These are phyloP conservation scores for Odontomyia ornata DNA, from an alignment of 2,888 invertebrate species.

Conservation along the genomic window DNA sequence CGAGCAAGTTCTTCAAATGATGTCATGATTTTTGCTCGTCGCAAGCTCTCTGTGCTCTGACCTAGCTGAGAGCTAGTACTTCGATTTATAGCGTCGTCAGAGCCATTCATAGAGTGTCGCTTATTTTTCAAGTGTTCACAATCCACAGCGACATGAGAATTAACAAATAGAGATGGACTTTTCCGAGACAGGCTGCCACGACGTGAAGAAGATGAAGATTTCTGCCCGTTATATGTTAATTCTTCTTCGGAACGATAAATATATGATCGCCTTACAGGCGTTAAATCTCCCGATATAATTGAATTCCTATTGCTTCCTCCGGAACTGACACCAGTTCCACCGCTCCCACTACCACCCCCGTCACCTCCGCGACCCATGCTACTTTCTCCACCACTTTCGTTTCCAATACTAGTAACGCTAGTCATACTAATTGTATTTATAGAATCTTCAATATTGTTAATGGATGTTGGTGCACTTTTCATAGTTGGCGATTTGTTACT, in stretches of 20 bases:
- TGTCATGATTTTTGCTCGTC: constrained; percentile 51
- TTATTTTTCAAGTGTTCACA: constrained; percentile 50
- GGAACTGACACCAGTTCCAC: constrained; percentile 28
- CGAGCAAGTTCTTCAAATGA: constrained; percentile 52
- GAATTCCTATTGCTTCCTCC: constrained; percentile 49
- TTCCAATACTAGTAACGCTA: constrained; percentile 22
- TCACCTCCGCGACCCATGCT: background rate
- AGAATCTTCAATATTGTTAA: constrained; percentile 35
- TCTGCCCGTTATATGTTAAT: constrained; percentile 45
- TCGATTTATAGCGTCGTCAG: constrained; percentile 43
- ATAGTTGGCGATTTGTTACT: constrained; percentile 2
- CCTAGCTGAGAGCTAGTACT: background rate
- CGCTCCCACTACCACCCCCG: background rate
- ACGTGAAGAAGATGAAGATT: constrained; percentile 51
- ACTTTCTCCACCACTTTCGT: constrained; percentile 11
- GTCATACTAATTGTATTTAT: constrained; percentile 28
- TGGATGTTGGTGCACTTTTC: background rate
- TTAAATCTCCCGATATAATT: constrained; percentile 48
- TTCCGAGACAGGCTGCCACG: constrained; percentile 52
- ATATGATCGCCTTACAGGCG: constrained; percentile 47
- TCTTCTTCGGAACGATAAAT: constrained; percentile 51
- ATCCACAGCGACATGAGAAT: constrained; percentile 44
- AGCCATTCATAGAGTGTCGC: constrained; percentile 44
- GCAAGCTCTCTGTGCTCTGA: constrained; percentile 13
- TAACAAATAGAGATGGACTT: constrained; percentile 48